These are phyloP conservation scores for Drosophila prolongata DNA, from an alignment of 2,888 invertebrate species.

Conservation along the genomic window DNA sequence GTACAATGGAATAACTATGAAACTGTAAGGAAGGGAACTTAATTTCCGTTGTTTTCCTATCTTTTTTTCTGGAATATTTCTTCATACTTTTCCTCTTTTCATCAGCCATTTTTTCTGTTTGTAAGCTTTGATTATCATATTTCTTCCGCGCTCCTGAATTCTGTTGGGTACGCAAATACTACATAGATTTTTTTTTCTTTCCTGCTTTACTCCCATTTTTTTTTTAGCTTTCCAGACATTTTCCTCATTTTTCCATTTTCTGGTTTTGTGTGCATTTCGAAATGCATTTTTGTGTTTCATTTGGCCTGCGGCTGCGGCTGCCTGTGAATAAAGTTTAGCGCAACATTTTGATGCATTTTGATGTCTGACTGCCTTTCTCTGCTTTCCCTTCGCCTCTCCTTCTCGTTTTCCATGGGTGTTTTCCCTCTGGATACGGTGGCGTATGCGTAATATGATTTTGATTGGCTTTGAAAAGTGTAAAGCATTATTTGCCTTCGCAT, in stretches of 20 bases:
- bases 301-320: conserved; percentile 63
- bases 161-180: conserved; percentile 50
- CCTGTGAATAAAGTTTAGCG: conserved; percentile 71
- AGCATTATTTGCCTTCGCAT: conserved; percentile 36
- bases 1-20: no score
- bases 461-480: conserved; percentile 68
- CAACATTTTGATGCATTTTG: conserved; percentile 74
- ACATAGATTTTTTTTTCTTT: conserved; percentile 14
- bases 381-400: background rate
- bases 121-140: conserved; percentile 73
- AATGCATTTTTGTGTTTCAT: conserved; percentile 69
- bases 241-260: conserved; percentile 44
- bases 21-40: background rate
- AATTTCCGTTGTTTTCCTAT: background rate
- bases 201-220: background rate
- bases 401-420: background rate
- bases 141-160: conserved; percentile 59
- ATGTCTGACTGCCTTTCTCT: conserved; percentile 39
- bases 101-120: conserved; percentile 13
- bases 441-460: conserved; percentile 75
- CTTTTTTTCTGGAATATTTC: background rate
- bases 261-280: conserved; percentile 43
- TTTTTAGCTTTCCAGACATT: conserved; percentile 37
- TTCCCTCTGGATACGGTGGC: conserved; percentile 32
- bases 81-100: background rate